These are phyloP conservation scores for Sebastes melanostomus DNA, from an alignment of 2,797 vertebrate species.

Conservation along the genomic window DNA sequence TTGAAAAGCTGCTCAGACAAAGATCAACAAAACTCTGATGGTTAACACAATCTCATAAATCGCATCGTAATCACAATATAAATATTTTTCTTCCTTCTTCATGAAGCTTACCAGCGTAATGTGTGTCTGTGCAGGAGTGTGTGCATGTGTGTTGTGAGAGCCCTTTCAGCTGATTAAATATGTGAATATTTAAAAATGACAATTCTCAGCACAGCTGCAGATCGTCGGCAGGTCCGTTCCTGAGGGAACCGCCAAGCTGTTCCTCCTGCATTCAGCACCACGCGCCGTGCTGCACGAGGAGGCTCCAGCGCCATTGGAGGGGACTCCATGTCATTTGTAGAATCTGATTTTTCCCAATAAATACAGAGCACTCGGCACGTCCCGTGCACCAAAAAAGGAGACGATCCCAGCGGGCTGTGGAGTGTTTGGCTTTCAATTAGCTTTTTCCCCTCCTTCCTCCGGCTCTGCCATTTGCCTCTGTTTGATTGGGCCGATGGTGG, in stretches of 20 bases:
- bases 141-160: slow-evolving; percentile 57
- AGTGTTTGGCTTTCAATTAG: slow-evolving; percentile 81
- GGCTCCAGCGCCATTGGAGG: slow-evolving; percentile 71
- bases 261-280: slow-evolving; percentile 74
- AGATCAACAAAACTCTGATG: slow-evolving; percentile 34
- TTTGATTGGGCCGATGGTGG: slow-evolving; percentile 53
- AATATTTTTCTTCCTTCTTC: slow-evolving; percentile 35
- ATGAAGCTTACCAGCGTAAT: background rate
- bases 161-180: slow-evolving; percentile 84
- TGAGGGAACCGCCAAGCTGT: slow-evolving; percentile 83
- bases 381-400: slow-evolving; percentile 45
- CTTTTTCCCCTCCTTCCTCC: slow-evolving; percentile 42
- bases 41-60: slow-evolving; percentile 34
- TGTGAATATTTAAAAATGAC: slow-evolving; percentile 86
- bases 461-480: slow-evolving; percentile 46
- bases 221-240: slow-evolving; percentile 78
- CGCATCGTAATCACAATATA: slow-evolving; percentile 33
- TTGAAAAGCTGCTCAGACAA: slow-evolving; percentile 19
- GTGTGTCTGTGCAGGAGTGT: slow-evolving; percentile 10
- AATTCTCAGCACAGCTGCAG: slow-evolving; percentile 84
- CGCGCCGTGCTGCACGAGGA: slow-evolving; percentile 71
- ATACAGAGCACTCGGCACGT: slow-evolving; percentile 70
- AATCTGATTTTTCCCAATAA: slow-evolving; percentile 68
- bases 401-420: slow-evolving; percentile 52
- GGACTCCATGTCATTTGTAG: slow-evolving; percentile 72